Percentiles rank a stretch among this genome's conserved stretches.
Conservation (phyloP, 2,888 invertebrate species). For the Orthosia cruda region DNA sequence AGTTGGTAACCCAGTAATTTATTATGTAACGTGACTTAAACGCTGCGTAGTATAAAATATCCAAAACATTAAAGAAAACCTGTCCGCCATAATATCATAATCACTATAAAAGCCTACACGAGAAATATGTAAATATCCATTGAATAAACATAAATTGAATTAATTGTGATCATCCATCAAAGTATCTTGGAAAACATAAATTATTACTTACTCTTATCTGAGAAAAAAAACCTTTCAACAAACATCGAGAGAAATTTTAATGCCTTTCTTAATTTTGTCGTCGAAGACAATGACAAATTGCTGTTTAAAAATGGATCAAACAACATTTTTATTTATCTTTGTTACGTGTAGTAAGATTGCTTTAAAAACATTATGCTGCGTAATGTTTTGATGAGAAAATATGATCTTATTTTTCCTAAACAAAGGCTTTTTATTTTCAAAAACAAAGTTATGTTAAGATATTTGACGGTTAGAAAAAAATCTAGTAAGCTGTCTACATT, state of each 20-base stretch:
- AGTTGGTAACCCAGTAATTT: not conserved
- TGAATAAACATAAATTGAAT: constrained; percentile 79
- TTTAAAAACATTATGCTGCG: constrained; percentile 42
- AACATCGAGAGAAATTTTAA: constrained; percentile 75
- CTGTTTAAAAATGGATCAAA: constrained; percentile 54
- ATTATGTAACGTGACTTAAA: constrained; percentile 2
- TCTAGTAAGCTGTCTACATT: not conserved
- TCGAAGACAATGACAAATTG: constrained; percentile 74
- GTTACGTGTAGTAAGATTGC: constrained; percentile 19
- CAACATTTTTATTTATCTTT: constrained; percentile 34
- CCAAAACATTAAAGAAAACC: not conserved
- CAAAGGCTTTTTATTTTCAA: constrained; percentile 23
- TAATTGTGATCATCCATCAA: constrained; percentile 85
- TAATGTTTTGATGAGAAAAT: constrained; percentile 26
- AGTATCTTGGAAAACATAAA: constrained; percentile 77
- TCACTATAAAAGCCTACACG: constrained; percentile 68
- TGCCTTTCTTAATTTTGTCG: constrained; percentile 76
- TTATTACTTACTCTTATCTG: constrained; percentile 75
- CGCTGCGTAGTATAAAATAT: not conserved
- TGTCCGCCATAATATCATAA: constrained; percentile 46
- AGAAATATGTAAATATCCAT: constrained; percentile 67
- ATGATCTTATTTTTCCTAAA: not conserved
- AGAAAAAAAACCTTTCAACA: constrained; percentile 76
- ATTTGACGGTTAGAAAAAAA: constrained; percentile 15
- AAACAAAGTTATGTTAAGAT: constrained; percentile 8